A percentile compares a stretch with the other conserved stretches of the same genome.
phyloP scores from a whole-genome alignment of 2,113 vertebrate species.

The Saccopteryx bilineata region DNA sequence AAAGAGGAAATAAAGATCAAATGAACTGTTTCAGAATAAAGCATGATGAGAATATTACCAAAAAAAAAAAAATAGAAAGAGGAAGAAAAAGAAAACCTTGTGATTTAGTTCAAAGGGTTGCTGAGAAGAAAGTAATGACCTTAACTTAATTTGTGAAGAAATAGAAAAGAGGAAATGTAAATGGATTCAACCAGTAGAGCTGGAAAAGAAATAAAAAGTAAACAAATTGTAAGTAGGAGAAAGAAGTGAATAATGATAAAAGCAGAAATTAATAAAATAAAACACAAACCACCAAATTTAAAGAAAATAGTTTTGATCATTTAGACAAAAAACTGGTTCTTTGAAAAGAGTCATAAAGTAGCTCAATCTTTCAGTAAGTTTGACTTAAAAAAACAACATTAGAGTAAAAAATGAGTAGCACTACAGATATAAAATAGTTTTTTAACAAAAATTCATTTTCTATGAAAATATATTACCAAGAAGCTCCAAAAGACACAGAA shows the following conservation, averaged over 20 bases:
- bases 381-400: slow-evolving; percentile 2
- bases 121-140: slow-evolving; percentile 37
- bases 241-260: slow-evolving; percentile 69
- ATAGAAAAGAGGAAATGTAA: slow-evolving; percentile 49
- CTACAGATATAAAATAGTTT: not conserved
- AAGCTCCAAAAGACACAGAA: not conserved
- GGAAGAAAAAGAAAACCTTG: not conserved
- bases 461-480: slow-evolving; percentile 4
- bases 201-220: slow-evolving; percentile 46
- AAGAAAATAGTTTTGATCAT: slow-evolving; percentile 21
- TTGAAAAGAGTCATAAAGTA: slow-evolving; percentile 33
- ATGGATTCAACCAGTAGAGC: slow-evolving; percentile 22
- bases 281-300: slow-evolving; percentile 9
- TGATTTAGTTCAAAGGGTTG: slow-evolving; percentile 16
- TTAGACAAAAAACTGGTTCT: slow-evolving; percentile 7
- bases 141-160: slow-evolving; percentile 66
- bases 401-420: not conserved
- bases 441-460: slow-evolving; percentile 26
- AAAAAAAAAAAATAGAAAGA: not conserved
- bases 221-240: slow-evolving; percentile 56
- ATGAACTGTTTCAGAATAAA: slow-evolving; percentile 64
- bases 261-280: slow-evolving; percentile 66
- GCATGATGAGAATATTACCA: slow-evolving; percentile 24
- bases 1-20: slow-evolving; percentile 72
- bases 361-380: not conserved